Conservation (phyloP, 2,797 vertebrate genomes). For the Acanthiza pusilla region DNA sequence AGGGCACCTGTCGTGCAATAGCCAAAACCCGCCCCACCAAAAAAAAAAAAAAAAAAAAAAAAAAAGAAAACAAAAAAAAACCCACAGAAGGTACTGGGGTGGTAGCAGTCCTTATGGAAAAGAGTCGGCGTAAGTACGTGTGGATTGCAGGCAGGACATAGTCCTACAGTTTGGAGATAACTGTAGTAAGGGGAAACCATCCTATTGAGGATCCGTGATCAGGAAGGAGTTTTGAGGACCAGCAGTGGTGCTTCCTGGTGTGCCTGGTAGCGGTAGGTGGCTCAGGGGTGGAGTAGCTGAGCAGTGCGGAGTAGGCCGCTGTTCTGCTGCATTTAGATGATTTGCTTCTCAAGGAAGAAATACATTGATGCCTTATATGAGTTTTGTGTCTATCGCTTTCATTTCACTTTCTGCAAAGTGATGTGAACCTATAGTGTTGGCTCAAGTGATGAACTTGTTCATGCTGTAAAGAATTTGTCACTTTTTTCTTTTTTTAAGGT, state of each 20-base stretch:
- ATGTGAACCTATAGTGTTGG: not conserved
- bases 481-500: not conserved
- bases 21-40: too few species aligned
- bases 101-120: accelerated
- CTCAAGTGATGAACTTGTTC: not conserved
- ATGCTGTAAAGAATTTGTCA: not conserved
- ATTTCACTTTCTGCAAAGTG: accelerated
- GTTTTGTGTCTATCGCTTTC: accelerated
- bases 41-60: too few species aligned
- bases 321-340: accelerated
- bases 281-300: too few species aligned
- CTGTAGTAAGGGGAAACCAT: accelerated
- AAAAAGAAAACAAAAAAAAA: accelerated
- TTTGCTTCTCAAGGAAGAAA: accelerated
- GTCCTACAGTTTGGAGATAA: accelerated
- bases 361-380: accelerated
- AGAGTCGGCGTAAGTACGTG: accelerated
- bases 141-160: accelerated
- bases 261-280: accelerated
- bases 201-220: accelerated
- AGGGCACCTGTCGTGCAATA: accelerated
- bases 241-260: accelerated
- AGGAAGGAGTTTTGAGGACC: not conserved
- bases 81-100: not conserved
- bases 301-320: accelerated